phyloP scores from a whole-genome alignment of 2,113 vertebrate species.

The Numida meleagris region DNA sequence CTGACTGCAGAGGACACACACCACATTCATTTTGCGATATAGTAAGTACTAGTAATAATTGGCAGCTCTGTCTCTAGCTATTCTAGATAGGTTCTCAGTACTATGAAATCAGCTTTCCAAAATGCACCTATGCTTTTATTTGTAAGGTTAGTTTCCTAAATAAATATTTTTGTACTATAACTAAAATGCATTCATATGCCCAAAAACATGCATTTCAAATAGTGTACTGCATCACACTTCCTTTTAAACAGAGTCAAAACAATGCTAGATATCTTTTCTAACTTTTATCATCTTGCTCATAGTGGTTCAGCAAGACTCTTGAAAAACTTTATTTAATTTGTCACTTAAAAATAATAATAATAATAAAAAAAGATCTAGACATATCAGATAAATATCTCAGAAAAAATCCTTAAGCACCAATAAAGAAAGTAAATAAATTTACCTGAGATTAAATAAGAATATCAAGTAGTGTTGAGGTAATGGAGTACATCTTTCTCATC shows the following conservation, averaged over 20 bases:
- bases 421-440: not conserved
- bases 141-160: not conserved
- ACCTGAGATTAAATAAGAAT: not conserved
- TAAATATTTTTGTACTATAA: not conserved
- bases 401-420: not conserved
- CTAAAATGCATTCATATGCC: not conserved
- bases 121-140: not conserved
- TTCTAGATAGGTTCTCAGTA: not conserved
- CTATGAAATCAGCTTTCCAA: not conserved
- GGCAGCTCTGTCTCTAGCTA: not conserved
- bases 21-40: not conserved
- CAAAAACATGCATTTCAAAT: not conserved
- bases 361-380: not conserved
- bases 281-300: not conserved
- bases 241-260: not conserved
- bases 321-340: not conserved
- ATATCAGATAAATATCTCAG: not conserved
- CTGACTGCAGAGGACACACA: not conserved
- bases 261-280: not conserved
- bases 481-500: not conserved
- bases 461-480: not conserved
- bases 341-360: not conserved
- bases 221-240: not conserved
- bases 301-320: not conserved
- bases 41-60: not conserved